Evolutionary conservation across 2,113 vertebrate genomes (phyloP).

Genomic region (Telmatochromis brachygnathus): DNA sequence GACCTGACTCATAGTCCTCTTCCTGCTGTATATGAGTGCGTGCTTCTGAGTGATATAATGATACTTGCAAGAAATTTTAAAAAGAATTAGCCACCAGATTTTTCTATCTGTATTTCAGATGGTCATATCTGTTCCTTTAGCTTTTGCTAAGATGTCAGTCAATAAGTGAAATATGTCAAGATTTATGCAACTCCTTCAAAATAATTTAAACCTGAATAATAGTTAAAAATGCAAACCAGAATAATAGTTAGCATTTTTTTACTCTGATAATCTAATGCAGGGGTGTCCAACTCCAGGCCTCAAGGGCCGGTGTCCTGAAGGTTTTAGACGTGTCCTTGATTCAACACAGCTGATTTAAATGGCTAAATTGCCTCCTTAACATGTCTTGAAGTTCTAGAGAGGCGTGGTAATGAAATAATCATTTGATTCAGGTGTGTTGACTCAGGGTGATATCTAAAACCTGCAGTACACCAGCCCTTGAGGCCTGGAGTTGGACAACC

Average conservation of each 20-base stretch:
- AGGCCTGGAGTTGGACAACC: neutral
- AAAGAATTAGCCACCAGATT: neutral
- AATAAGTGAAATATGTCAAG: neutral
- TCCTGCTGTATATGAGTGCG: neutral
- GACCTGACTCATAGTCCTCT: neutral
- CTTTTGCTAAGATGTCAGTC: neutral
- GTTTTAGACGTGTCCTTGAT: neutral
- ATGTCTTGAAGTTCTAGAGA: neutral
- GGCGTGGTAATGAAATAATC: neutral
- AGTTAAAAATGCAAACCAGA: neutral
- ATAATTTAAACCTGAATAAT: neutral
- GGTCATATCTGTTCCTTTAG: neutral
- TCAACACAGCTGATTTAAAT: neutral
- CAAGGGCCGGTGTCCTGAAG: neutral
- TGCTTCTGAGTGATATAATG: neutral
- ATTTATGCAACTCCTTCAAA: neutral
- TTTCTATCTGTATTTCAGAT: neutral
- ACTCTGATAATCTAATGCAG: neutral
- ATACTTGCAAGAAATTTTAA: neutral
- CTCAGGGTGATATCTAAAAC: neutral
- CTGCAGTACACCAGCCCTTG: neutral
- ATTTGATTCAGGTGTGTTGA: neutral
- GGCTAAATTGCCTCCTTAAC: neutral
- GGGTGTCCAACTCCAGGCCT: neutral
- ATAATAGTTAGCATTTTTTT: neutral